Evolutionary conservation across 1,140 invertebrate species (phyloP).

Genomic region (Drosophila obscura): DNA sequence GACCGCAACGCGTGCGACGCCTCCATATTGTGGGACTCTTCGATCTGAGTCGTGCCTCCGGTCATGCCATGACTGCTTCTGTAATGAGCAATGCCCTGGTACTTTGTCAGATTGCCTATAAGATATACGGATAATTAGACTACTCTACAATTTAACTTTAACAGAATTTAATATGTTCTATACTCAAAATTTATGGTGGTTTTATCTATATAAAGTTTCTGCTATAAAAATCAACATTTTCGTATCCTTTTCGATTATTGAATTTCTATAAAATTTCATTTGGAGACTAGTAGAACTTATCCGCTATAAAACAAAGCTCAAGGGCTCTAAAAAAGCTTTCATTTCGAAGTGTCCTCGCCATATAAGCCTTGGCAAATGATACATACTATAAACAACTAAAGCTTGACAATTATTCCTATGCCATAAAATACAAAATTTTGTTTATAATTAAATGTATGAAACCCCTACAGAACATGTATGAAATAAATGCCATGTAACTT

Average conservation of each 20-base stretch:
- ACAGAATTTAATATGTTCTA: background rate
- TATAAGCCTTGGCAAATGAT: no score
- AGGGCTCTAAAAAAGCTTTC: background rate
- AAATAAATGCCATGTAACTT: no score
- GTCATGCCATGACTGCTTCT: slow-evolving; percentile 32
- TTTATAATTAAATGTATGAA: no score
- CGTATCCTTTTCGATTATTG: background rate
- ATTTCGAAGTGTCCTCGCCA: background rate
- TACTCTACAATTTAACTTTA: background rate
- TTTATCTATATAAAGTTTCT: background rate
- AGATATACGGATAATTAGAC: slow-evolving; percentile 44
- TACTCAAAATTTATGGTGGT: background rate
- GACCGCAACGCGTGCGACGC: slow-evolving; percentile 30
- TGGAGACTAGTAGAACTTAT: slow-evolving; percentile 7
- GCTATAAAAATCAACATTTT: no score
- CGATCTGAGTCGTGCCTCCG: slow-evolving; percentile 38
- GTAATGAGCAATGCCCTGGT: slow-evolving; percentile 50
- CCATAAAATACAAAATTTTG: no score
- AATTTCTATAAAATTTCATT: background rate
- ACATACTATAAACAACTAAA: background rate
- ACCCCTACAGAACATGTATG: no score
- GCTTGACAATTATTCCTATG: background rate
- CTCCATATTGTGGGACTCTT: slow-evolving; percentile 59
- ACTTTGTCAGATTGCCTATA: slow-evolving; percentile 65
- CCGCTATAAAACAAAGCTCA: slow-evolving; percentile 8